Conservation (phyloP, 2,888 invertebrate species). For the Rhingia campestris region DNA sequence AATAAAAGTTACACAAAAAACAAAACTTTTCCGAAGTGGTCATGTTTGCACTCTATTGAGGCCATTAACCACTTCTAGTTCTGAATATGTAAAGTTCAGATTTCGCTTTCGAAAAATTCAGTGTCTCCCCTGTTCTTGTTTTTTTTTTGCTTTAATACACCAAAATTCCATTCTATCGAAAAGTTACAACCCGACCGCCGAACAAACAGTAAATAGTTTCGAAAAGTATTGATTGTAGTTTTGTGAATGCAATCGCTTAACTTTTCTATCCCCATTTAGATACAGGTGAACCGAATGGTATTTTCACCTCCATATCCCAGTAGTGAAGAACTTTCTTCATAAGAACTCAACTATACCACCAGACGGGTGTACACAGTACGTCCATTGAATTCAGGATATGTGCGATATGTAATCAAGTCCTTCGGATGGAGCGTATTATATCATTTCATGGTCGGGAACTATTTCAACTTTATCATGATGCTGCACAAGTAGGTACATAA, state of each 20-base stretch:
- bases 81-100: conserved; percentile 62
- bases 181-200: conserved; percentile 62
- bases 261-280: conserved; percentile 57
- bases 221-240: conserved; percentile 68
- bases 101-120: conserved; percentile 44
- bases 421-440: conserved; percentile 31
- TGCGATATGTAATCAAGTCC: conserved; percentile 38
- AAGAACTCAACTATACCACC: neutral
- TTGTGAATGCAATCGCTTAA: conserved; percentile 61
- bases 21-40: neutral
- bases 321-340: conserved; percentile 9
- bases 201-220: conserved; percentile 70
- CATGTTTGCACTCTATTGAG: neutral
- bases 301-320: conserved; percentile 33
- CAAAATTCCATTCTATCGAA: conserved; percentile 48
- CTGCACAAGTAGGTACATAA: conserved; percentile 29
- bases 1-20: neutral
- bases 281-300: conserved; percentile 53
- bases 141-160: conserved; percentile 45
- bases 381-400: conserved; percentile 17
- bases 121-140: neutral
- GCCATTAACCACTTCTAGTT: conserved; percentile 51
- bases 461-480: conserved; percentile 71
- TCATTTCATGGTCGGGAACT: conserved; percentile 46
- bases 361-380: neutral